Conservation (phyloP, 2,888 invertebrate species). For the Phengaris alcon region DNA sequence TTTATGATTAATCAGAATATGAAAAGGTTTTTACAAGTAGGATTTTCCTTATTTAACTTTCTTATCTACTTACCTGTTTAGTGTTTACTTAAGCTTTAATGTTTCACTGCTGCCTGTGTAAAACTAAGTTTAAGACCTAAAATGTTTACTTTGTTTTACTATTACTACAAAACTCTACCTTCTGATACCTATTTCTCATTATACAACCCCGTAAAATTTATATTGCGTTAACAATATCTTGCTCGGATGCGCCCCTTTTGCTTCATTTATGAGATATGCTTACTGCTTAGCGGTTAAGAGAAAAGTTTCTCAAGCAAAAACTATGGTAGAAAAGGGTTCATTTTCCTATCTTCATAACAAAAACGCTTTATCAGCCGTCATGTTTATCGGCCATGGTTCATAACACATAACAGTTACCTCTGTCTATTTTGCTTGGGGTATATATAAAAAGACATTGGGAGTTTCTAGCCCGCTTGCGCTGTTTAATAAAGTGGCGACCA, state of each 20-base stretch:
- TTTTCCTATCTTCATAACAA: slow-evolving; percentile 16
- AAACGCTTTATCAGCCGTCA: background rate
- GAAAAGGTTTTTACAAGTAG: background rate
- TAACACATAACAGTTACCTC: slow-evolving; percentile 1
- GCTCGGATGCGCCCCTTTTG: slow-evolving; percentile 15
- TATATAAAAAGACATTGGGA: background rate
- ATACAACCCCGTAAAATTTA: slow-evolving; percentile 10
- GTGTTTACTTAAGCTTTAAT: background rate
- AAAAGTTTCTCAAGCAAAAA: slow-evolving; percentile 16
- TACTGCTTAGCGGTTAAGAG: slow-evolving; percentile 5
- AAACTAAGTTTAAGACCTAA: background rate
- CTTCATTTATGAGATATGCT: slow-evolving; percentile 8
- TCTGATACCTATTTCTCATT: slow-evolving; percentile 3
- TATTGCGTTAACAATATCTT: slow-evolving; percentile 12
- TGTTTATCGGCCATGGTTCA: slow-evolving; percentile 3
- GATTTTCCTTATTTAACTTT: background rate
- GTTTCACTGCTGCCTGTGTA: background rate
- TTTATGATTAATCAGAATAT: too few relatives aligned
- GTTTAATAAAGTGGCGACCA: too few relatives aligned
- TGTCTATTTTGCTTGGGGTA: background rate
- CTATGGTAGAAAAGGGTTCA: background rate
- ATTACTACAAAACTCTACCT: slow-evolving; percentile 6
- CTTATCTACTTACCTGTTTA: background rate
- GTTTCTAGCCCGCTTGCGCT: too few relatives aligned
- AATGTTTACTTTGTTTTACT: background rate